Base-by-base conservation (phyloP, 1,140 invertebrate genomes). In the Asbolus verrucosus region DNA sequence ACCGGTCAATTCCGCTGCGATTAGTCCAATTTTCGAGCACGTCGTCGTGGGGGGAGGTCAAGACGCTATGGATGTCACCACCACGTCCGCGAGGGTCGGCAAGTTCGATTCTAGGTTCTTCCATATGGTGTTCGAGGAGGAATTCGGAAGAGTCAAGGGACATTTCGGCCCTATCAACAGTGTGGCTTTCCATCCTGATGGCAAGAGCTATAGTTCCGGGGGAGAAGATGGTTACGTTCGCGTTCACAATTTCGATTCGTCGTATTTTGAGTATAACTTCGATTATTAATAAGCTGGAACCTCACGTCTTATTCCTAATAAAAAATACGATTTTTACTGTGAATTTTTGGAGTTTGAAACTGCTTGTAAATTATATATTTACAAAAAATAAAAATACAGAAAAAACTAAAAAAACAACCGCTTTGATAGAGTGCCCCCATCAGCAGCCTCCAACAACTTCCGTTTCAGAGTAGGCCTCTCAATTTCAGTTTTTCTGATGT, bases 161-260 rank as follows among this genome's bases (percentile, higher is more conserved):
- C 98, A 99, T 85, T 99, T 99, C 81, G 98, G 98, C 76, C 98
- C 98, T 0, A 99, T 99, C 76, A 99, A 99, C 87, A 96, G 94
- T 82, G 87, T 99, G 61, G 94, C 94, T 39, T 99, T 99, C 84
- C 96, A 99, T 86, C 98, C 98, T 6, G 95, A 98, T 87, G 98
- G 98, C 31, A 95, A 93, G 79, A 95, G 95, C 81, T 98, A 97
- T 81, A 93, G 94, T 60, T 97, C 94, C 72, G 98, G 98, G 36
- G 98, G 96, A 79, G 98, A 99, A 87, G 98, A 99, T 83, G 98
- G 98, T 88, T 99, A 97, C 83, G 91, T 99, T 18, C 86, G 97
- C 79, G 90, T 99, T 54, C 96, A 99, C 82, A 91, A 90, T 77
- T 98, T 99, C 83, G 98, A 99, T 88, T 90, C 91, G 80, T 91